phyloP scores from a whole-genome alignment of 1,140 invertebrate genomes.

The Bombus huntii region DNA sequence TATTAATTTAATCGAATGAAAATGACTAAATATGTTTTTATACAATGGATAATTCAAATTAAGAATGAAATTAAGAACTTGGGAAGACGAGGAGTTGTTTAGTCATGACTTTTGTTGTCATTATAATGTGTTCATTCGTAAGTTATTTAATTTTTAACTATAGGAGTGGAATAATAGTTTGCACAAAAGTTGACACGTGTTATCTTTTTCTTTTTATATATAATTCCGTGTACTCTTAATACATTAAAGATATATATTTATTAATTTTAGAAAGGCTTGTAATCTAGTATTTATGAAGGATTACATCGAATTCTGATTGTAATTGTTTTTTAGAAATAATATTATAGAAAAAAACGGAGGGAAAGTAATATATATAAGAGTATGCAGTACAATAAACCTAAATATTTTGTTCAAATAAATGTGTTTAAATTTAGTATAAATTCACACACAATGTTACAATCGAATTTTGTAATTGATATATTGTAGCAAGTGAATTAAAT shows the following conservation, averaged over 20 bases:
- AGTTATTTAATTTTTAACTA: slow-evolving; percentile 34
- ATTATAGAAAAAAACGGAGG: background rate
- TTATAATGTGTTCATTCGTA: slow-evolving; percentile 37
- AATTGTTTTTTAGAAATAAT: background rate
- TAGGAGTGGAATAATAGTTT: slow-evolving; percentile 1
- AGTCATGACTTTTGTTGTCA: slow-evolving; percentile 33
- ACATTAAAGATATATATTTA: background rate
- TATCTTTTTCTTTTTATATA: background rate
- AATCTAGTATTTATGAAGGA: background rate
- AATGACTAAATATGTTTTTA: slow-evolving; percentile 34
- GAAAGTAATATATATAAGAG: background rate
- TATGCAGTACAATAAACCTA: background rate
- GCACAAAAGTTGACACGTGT: slow-evolving; percentile 7
- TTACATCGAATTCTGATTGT: background rate
- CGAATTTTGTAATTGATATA: background rate
- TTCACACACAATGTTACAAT: background rate
- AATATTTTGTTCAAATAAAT: slow-evolving; percentile 2
- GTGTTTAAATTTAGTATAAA: background rate
- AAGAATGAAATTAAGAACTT: slow-evolving; percentile 16
- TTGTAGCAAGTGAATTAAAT: background rate
- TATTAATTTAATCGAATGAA: slow-evolving; percentile 37
- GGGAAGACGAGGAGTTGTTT: slow-evolving; percentile 20
- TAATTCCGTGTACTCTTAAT: background rate
- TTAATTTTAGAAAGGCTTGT: slow-evolving; percentile 35
- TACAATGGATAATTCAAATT: slow-evolving; percentile 18